phyloP scores from a whole-genome alignment of 92 coral and sea anemone genomes.

The Paramuricea clavata region DNA sequence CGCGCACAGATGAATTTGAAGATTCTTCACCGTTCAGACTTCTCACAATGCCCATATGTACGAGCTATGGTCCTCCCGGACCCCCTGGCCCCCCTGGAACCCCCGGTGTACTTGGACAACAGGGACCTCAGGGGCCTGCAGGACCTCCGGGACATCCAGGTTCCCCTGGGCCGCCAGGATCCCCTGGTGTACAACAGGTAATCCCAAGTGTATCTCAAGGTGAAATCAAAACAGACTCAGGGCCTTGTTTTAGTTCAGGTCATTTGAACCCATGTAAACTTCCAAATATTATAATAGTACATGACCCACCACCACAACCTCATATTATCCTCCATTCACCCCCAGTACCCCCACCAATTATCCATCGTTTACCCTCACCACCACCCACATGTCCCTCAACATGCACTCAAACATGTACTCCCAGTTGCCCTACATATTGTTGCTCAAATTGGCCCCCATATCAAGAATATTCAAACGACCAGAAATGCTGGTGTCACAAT shows the following conservation, averaged over 20 bases:
- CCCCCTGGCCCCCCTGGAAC: constrained; percentile 84
- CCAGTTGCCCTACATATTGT: constrained; percentile 75
- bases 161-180: constrained; percentile 21
- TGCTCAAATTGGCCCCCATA: constrained; percentile 47
- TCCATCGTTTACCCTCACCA: background rate
- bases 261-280: constrained; percentile 23
- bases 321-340: constrained; percentile 14
- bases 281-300: constrained; percentile 17
- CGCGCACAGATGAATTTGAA: background rate
- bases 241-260: background rate
- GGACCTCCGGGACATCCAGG: constrained; percentile 59
- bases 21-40: constrained; percentile 18
- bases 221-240: background rate
- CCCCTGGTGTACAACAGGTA: constrained; percentile 17
- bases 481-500: constrained; percentile 40
- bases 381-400: constrained; percentile 52
- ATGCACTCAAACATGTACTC: constrained; percentile 66
- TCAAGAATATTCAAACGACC: constrained; percentile 36
- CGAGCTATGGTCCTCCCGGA: constrained; percentile 75
- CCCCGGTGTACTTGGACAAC: constrained; percentile 79
- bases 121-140: constrained; percentile 72
- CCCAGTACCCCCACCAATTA: background rate
- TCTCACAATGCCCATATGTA: constrained; percentile 27
- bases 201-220: background rate
- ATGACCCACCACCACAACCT: constrained; percentile 18